Conservation (phyloP, 2,888 invertebrate species). For the Andrena trimmerana region DNA sequence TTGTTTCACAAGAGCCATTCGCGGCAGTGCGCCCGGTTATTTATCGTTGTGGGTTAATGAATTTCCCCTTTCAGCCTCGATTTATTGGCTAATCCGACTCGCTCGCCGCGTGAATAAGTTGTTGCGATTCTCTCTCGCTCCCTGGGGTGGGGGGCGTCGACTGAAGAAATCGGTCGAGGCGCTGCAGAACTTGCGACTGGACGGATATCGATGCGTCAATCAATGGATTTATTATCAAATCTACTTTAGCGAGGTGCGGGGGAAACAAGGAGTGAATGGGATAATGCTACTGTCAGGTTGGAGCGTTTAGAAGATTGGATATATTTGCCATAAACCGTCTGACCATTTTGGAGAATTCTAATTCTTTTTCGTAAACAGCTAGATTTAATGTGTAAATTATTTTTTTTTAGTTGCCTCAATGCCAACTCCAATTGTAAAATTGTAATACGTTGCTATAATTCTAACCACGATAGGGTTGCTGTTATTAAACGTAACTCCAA, state of each 20-base stretch:
- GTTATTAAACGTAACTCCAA: neutral
- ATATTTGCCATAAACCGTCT: too few species aligned
- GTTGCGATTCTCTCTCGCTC: conserved; percentile 4
- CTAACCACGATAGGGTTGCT: too few species aligned
- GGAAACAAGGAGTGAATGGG: conserved; percentile 18
- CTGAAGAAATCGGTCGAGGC: conserved; percentile 26
- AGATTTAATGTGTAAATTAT: too few species aligned
- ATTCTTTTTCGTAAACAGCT: too few species aligned
- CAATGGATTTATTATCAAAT: conserved; percentile 38
- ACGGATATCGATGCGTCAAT: conserved; percentile 34
- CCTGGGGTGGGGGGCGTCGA: too few species aligned
- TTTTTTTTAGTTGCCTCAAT: too few species aligned
- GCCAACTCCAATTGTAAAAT: too few species aligned
- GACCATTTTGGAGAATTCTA: too few species aligned
- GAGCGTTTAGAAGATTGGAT: conserved; percentile 21
- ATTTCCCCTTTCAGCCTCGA: conserved; percentile 79
- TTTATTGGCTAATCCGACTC: conserved; percentile 78
- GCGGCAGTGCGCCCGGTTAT: conserved; percentile 74
- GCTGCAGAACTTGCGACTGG: conserved; percentile 6
- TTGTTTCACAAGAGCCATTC: conserved; percentile 78
- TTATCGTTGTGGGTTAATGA: conserved; percentile 83
- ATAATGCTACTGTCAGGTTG: conserved; percentile 13
- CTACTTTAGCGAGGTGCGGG: conserved; percentile 38
- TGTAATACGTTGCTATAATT: too few species aligned
- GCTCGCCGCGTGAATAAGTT: conserved; percentile 56